These are phyloP conservation scores for Saxicola maurus DNA, from an alignment of 2,797 vertebrate genomes.

Conservation along the genomic window DNA sequence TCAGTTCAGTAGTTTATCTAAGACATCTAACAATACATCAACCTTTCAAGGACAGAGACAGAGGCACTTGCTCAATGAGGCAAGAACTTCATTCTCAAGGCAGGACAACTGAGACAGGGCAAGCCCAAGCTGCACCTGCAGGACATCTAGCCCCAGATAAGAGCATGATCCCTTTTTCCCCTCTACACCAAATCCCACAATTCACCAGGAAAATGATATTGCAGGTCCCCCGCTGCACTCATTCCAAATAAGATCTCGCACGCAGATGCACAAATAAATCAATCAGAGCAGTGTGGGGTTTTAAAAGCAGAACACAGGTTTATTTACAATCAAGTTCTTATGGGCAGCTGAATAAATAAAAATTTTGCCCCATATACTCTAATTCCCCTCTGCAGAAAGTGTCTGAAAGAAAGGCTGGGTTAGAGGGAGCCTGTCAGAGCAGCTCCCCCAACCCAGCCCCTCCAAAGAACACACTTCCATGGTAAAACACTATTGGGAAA, in stretches of 20 bases:
- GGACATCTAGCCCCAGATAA: neutral
- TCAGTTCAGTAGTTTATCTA: neutral
- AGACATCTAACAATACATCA: neutral
- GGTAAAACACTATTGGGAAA: conserved; percentile 26
- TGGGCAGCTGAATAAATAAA: conserved; percentile 77
- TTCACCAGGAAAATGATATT: neutral
- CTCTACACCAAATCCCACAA: neutral
- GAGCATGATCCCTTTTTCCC: neutral
- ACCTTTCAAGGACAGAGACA: neutral
- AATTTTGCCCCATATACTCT: conserved; percentile 43
- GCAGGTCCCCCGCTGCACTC: neutral
- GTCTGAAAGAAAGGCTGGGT: neutral
- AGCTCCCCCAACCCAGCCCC: neutral
- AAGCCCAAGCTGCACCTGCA: neutral
- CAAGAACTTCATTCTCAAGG: neutral
- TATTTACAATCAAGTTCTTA: conserved; percentile 76
- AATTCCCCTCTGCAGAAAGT: conserved; percentile 16
- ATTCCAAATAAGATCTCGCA: neutral
- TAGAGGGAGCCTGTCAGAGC: neutral
- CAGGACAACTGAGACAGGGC: neutral
- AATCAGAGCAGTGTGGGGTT: neutral
- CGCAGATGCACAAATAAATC: conserved; percentile 8
- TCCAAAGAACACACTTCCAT: neutral
- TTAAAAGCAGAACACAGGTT: conserved; percentile 73
- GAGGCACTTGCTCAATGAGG: neutral